Evolutionary conservation across 1,140 invertebrate genomes (phyloP), one percentile per base, ranked within the genome.

Genomic region (Danaus plexippus): DNA sequence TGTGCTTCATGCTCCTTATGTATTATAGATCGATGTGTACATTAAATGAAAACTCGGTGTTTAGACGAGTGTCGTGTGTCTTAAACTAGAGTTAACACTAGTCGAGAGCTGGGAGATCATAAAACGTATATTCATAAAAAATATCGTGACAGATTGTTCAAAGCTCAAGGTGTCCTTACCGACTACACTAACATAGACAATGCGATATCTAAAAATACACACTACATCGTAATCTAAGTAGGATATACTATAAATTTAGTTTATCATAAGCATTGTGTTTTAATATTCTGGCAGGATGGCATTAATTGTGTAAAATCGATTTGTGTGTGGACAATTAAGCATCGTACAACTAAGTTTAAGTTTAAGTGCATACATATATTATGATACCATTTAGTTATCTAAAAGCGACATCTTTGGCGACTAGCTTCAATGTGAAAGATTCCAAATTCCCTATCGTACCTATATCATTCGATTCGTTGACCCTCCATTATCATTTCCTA

Each of bases 161-260:
- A 86, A 87, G 84, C 84, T 87, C 84, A 85, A 81, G 69, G 75
- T 81, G 75, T 85, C 78, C 22, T 83, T 85, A 83, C 67, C 52
- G 63, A 81, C 81, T 87, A 85, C 64, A 71, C 80, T 85, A 87
- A 87, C 75, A 77, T 84, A 85, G 74, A 85, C 79, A 84, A 87
- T 80, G 84, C 80, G 59, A 85, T 81, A 73, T 85, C 84, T 87
- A 87, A 87, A 87, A 87, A 87, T 87, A 87, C 84, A 80, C 66
- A 78, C 80, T 84, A 87, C 77, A 71, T 59, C 73, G 65, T 85
- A 87, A 70, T 57, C 80, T 87, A 83, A 76, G 73, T 85, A 85
- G 80, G 80, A 84, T 87, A 79, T 78, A 76, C 74, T 74, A 80
- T 76, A 75, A 77, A 73, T 80, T 81, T 75, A 77, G 63, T 77